Evolutionary conservation across 2,797 vertebrate species (phyloP).

Genomic region (Lepilemur septentrionalis): DNA sequence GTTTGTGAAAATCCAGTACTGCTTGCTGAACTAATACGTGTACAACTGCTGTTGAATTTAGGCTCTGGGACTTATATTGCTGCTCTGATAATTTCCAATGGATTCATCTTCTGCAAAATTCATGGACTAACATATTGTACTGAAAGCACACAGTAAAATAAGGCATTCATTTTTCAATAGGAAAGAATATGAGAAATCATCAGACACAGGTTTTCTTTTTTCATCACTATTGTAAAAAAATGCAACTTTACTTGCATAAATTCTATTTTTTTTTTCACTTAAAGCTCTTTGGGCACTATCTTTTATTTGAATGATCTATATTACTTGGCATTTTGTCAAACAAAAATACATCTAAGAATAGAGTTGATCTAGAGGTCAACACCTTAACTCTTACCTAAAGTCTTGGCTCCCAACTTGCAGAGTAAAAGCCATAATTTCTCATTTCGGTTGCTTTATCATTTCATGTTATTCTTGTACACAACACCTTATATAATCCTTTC

Average conservation of each 20-base stretch:
- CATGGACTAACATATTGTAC: conserved; percentile 60
- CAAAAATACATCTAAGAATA: not conserved
- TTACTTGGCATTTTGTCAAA: not conserved
- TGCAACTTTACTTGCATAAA: not conserved
- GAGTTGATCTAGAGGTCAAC: not conserved
- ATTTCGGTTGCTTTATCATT: not conserved
- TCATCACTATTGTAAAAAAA: conserved; percentile 6
- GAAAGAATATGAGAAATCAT: not conserved
- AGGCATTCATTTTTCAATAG: conserved; percentile 32
- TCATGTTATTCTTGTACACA: not conserved
- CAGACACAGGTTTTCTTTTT: not conserved
- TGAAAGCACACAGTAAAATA: not conserved
- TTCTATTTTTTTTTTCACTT: not conserved
- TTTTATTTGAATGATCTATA: not conserved
- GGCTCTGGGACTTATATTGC: not conserved
- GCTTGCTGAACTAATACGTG: conserved; percentile 35
- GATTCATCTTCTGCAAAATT: conserved; percentile 54
- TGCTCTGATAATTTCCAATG: conserved; percentile 33
- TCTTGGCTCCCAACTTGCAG: not conserved
- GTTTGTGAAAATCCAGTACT: conserved; percentile 57
- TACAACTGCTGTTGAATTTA: conserved; percentile 50
- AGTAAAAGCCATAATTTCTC: not conserved
- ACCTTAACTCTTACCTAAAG: not conserved
- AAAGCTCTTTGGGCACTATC: not conserved
- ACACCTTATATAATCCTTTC: not conserved